Base-by-base conservation (phyloP, 2,888 invertebrate species). In the Trisateles emortualis region DNA sequence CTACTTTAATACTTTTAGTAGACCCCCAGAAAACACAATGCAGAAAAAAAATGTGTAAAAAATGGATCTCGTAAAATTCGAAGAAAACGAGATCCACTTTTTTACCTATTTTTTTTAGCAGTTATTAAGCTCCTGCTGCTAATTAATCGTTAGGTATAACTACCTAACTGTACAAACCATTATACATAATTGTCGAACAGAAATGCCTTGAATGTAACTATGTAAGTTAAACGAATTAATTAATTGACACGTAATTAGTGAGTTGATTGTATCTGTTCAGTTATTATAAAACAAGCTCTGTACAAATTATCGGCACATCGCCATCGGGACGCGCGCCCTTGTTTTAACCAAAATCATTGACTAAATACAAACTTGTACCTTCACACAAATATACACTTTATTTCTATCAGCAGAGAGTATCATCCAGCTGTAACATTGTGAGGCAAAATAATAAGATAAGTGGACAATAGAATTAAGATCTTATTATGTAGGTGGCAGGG, bases 321-420 rank as follows among this genome's bases (percentile, higher is more conserved):
- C 65, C 71, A 67, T 59, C 68, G 68, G 72, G 62, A 66, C 58
- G 59, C 64, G 54, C 51, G 55, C 65, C 71, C 73, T 72, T 76
- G 76, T 74, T 78, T 67, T 65, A 65, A 45, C 68, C 64, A 56
- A 76, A 83, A 79, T 74, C 70, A 80, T 81, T 78, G 71, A 74
- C 73, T 67, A 59, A 68, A 68, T 62, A 61, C 60, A 60, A 63
- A 44, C 29, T 35, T 26, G 26, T 3, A 9, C 3, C 24, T 26
- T 39, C 64, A 59, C 13, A 14, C 35, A 17, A 70, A 66, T 54
- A 49, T 62, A 52, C 32, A 70, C 72, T 68, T 55, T 75, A 71
- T 26, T 0, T 0, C 0, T 0, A 17, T 42, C 1, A 0, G 0
- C 0, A 50, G 72, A 74, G 58, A 64, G 71, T 51, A 60, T 13